phyloP scores from a whole-genome alignment of 2,797 vertebrate genomes.

The Sebastolobus alascanus region DNA sequence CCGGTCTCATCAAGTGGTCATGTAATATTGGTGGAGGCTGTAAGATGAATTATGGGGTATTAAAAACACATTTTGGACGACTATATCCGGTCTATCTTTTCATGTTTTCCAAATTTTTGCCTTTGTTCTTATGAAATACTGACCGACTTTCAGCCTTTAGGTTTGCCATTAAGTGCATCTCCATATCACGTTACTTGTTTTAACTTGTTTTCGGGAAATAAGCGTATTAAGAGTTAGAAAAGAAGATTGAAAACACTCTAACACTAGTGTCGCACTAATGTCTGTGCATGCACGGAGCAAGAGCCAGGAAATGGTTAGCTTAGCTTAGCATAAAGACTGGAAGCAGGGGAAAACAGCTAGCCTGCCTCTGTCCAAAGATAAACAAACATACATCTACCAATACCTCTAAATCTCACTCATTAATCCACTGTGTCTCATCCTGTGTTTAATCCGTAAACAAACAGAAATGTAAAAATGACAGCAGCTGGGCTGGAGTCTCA shows the following conservation, averaged over 20 bases:
- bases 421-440: not conserved
- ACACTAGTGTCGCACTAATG: not conserved
- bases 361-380: not conserved
- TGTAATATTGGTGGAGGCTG: constrained; percentile 4
- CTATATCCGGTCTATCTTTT: not conserved
- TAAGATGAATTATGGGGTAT: constrained; percentile 20
- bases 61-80: not conserved
- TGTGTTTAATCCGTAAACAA: constrained; percentile 6
- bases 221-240: not conserved
- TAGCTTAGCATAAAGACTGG: not conserved
- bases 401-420: not conserved
- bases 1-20: constrained; percentile 24
- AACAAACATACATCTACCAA: not conserved
- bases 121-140: not conserved
- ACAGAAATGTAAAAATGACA: not conserved
- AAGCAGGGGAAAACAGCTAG: not conserved
- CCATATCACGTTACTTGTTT: not conserved
- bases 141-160: not conserved
- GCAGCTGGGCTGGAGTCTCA: not conserved
- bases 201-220: not conserved
- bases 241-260: not conserved
- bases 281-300: not conserved
- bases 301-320: not conserved
- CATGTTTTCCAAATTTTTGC: not conserved
- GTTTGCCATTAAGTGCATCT: not conserved